Evolutionary conservation across 1,140 invertebrate genomes (phyloP), one percentile per base, ranked within the genome.

Genomic region (Drosophila varians): DNA sequence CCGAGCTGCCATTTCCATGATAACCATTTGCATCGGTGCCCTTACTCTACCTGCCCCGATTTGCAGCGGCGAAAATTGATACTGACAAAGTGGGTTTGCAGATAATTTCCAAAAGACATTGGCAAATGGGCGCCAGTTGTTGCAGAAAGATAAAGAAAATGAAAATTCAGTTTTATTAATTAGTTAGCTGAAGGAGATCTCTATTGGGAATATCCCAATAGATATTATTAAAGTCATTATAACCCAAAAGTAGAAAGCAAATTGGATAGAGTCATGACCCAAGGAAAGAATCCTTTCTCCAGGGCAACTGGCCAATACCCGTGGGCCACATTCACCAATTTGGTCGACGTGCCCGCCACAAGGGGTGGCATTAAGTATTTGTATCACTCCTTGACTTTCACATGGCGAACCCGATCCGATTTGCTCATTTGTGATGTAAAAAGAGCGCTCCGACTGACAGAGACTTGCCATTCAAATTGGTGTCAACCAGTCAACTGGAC

Each of bases 401-500:
- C 77, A 70, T 66, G 57, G 38, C 49, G 65, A 56, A 71, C 65
- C 65, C 38, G 47, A 68, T 68, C 47, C 61, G 49, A 66, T 68
- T 47, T 49, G 77, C 71, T 75, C 70, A 72, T 71, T 80, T 66
- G 66, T 75, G 57, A 54, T 80, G 25, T 54, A 77, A 72, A 76
- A 82, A 76, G 55, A 62, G 62, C 43, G 42, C 31, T 7, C 40
- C 46, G 49, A 26, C 56, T 43, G 64, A 57, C 68, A 58, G 78
- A 47, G 52, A 74, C 74, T 83, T 77, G 74, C 77, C 78, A 83
- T 83, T 82, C 78, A 82, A 82, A 82, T 83, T 83, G 78, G 77
- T 82, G 74, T 83, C 77, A 80, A 82, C 78, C 78, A 83, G 77
- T 77, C 78, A 83, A 77, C 78, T 77, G 78, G 78, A 77, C 78